Conservation (phyloP, 2,888 invertebrate species). For the Acronicta aceris region DNA sequence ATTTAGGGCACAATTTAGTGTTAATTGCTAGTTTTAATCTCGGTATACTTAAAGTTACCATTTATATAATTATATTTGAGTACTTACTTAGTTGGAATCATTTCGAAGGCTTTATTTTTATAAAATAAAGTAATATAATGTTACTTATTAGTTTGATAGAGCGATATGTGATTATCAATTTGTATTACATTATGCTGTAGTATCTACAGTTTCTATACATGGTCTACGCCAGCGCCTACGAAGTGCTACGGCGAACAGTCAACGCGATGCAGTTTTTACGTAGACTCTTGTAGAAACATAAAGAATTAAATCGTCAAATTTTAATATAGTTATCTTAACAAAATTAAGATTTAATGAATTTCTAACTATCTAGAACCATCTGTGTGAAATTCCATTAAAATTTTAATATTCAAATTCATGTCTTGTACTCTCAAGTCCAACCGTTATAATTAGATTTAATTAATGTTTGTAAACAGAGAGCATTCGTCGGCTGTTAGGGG, state of each 20-base stretch:
- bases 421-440: slow-evolving; percentile 54
- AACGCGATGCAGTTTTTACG: slow-evolving; percentile 12
- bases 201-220: slow-evolving; percentile 4
- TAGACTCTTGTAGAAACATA: slow-evolving; percentile 21
- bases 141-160: too few species aligned
- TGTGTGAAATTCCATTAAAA: slow-evolving; percentile 19
- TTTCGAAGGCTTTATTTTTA: too few species aligned
- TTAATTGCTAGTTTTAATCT: too few species aligned
- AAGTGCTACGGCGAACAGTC: slow-evolving; percentile 57
- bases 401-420: slow-evolving; percentile 49
- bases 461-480: slow-evolving; percentile 81
- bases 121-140: too few species aligned
- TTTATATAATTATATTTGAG: too few species aligned
- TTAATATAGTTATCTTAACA: background rate
- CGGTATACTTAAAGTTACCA: too few species aligned
- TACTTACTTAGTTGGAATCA: too few species aligned
- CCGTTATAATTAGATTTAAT: slow-evolving; percentile 72
- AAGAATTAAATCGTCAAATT: too few species aligned
- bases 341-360: slow-evolving; percentile 6
- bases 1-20: too few species aligned
- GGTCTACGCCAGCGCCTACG: slow-evolving; percentile 61
- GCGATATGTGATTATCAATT: too few species aligned
- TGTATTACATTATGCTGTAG: too few species aligned
- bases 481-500: slow-evolving; percentile 63
- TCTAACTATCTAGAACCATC: slow-evolving; percentile 8